Conservation (phyloP, 2,888 invertebrate genomes). For the Macrosoma leucophasiata region DNA sequence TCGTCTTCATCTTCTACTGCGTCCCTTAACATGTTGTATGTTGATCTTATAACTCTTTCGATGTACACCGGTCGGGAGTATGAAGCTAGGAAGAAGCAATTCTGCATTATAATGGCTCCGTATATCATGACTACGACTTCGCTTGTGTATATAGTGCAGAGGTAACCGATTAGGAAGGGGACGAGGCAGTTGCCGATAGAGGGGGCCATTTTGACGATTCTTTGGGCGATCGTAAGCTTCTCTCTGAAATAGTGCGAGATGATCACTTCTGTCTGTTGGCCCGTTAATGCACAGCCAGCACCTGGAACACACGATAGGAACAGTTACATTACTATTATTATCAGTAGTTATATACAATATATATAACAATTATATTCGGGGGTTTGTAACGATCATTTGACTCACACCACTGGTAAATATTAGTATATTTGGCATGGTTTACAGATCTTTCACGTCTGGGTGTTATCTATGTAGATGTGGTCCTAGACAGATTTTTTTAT, state of each 20-base stretch:
- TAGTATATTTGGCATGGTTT: no score
- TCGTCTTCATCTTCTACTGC: constrained; percentile 73
- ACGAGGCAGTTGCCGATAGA: constrained; percentile 71
- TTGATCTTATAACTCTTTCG: constrained; percentile 57
- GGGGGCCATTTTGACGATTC: constrained; percentile 68
- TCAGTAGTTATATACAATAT: background rate
- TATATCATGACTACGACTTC: constrained; percentile 72
- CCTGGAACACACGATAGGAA: constrained; percentile 62
- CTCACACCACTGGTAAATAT: no score
- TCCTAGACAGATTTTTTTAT: no score
- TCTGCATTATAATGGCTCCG: constrained; percentile 75
- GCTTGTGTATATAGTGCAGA: constrained; percentile 57
- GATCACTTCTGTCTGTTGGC: constrained; percentile 75
- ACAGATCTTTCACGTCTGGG: no score
- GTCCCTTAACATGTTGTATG: constrained; percentile 63
- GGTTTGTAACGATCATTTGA: no score
- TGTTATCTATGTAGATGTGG: no score
- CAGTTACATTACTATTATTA: constrained; percentile 13
- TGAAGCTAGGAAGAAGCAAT: constrained; percentile 67
- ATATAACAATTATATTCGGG: background rate
- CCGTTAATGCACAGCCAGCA: constrained; percentile 72
- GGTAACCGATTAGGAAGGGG: constrained; percentile 66
- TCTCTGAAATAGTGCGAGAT: constrained; percentile 76
- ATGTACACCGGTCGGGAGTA: constrained; percentile 74
- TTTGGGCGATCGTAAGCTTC: constrained; percentile 67